phyloP scores from a whole-genome alignment of 2,797 vertebrate genomes.

The Borostomias antarcticus region DNA sequence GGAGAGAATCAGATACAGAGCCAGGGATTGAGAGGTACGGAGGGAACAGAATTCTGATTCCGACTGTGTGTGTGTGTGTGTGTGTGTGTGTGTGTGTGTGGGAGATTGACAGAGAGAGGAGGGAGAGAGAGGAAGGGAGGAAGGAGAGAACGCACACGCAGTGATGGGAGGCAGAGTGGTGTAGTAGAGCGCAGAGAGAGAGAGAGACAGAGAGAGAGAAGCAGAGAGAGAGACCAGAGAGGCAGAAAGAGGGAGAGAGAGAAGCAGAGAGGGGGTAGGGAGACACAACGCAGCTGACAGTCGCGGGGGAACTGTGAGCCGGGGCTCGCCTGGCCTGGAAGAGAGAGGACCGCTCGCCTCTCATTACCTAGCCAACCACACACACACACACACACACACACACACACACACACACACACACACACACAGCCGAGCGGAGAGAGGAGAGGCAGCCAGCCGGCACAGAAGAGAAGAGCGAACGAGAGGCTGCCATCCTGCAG shows the following conservation, averaged over 20 bases:
- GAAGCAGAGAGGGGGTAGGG: constrained; percentile 12
- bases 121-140: constrained; percentile 25
- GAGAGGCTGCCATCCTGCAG: constrained; percentile 43
- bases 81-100: too few relatives aligned
- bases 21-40: neutral
- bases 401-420: constrained; percentile 29
- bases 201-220: constrained; percentile 23
- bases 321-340: constrained; percentile 55
- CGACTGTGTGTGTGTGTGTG: too few relatives aligned
- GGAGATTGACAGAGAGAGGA: constrained; percentile 3
- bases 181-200: constrained; percentile 4
- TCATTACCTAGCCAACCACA: constrained; percentile 34
- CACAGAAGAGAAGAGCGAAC: constrained; percentile 38
- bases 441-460: constrained; percentile 25
- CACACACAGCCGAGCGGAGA: constrained; percentile 29
- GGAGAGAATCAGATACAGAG: constrained; percentile 23
- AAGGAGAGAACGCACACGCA: constrained; percentile 11
- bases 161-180: constrained; percentile 5
- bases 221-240: constrained; percentile 22
- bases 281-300: constrained; percentile 41
- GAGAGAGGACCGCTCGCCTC: constrained; percentile 42
- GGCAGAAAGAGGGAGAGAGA: constrained; percentile 27
- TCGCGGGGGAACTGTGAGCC: constrained; percentile 27
- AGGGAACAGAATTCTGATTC: neutral
- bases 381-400: constrained; percentile 30